Base-by-base conservation (phyloP, 2,888 invertebrate genomes). In the Synergus umbraculus region DNA sequence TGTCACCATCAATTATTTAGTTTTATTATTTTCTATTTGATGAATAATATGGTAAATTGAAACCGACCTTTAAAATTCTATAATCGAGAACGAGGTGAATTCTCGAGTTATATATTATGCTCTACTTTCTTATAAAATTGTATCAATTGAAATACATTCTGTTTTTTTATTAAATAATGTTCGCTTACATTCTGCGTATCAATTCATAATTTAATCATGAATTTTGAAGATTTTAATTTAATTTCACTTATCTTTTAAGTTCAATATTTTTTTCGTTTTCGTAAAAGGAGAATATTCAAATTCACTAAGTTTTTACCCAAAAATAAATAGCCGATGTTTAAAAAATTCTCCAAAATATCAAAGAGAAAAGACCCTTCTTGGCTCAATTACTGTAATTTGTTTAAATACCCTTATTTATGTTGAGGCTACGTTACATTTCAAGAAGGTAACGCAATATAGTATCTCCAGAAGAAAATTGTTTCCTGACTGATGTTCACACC, bases 381-480 rank as follows among this genome's bases (percentile, higher is more conserved):
- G 10, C 1, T 3, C 10, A 60, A 60, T 22, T 60, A 60, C 22
- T 60, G 22, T 22, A 22, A 60, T 60, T 60, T 60, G 60, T 3
- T 60, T 60, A n/a, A 12, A 22, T 60, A 22, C 12, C 60, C 60
- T 22, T 18, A 60, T 22, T 60, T 60, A 22, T 60, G 60, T 60
- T 60, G 12, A 18, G 0, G 58, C 18, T 18, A 12, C 4, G 10
- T 18, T 22, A 60, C 22, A 22, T 22, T 60, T 10, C 12, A 60
- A 9, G 22, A 60, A 60, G 60, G 10, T 2, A 22, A 22, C 22
- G 60, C n/a, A 60, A 60, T 18, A 22, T 18, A 60, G 22, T 60
- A 60, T 22, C 60, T 12, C 60, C 18, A 60, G 10, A 60, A 60
- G 60, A 12, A 60, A 60, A 60, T 60, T 60, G 60, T 60, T 60